These are phyloP conservation scores for Parazoanthus atlanticus DNA, from an alignment of 92 coral and sea anemone genomes.

Conservation along the genomic window DNA sequence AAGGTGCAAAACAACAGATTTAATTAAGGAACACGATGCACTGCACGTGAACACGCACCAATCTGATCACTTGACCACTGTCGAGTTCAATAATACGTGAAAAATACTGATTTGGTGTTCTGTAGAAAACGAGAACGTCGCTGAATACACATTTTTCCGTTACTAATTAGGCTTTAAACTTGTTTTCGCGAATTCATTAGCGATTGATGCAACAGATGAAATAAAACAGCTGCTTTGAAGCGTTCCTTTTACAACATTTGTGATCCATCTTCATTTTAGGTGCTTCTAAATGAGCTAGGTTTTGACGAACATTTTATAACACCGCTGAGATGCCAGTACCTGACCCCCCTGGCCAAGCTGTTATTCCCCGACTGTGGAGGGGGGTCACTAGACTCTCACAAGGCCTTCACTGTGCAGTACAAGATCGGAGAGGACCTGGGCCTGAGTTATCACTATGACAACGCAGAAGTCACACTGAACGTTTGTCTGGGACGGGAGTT, in stretches of 20 bases:
- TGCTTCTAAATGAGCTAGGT: constrained; percentile 89
- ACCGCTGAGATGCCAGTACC: constrained; percentile 76
- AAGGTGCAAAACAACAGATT: too few relatives aligned
- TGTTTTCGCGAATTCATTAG: too few relatives aligned
- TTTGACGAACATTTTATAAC: constrained; percentile 80
- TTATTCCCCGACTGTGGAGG: constrained; percentile 92
- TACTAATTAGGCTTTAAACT: too few relatives aligned
- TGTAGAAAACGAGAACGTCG: too few relatives aligned
- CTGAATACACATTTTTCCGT: too few relatives aligned
- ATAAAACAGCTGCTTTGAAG: neutral
- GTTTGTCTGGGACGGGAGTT: constrained; percentile 88
- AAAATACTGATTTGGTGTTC: too few relatives aligned
- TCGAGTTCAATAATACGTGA: too few relatives aligned
- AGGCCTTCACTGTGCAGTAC: constrained; percentile 97
- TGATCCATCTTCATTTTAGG: constrained; percentile 49
- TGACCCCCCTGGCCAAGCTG: constrained; percentile 74
- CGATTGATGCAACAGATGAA: too few relatives aligned
- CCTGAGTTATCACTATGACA: constrained; percentile 94
- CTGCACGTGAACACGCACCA: too few relatives aligned
- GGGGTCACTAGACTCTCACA: constrained; percentile 84
- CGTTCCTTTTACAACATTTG: neutral
- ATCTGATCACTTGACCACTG: too few relatives aligned
- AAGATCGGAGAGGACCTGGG: constrained; percentile 86
- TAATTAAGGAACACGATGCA: too few relatives aligned
- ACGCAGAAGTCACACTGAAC: constrained; percentile 94